phyloP scores from a whole-genome alignment of 2,113 vertebrate genomes.

The Paramormyrops kingsleyae region DNA sequence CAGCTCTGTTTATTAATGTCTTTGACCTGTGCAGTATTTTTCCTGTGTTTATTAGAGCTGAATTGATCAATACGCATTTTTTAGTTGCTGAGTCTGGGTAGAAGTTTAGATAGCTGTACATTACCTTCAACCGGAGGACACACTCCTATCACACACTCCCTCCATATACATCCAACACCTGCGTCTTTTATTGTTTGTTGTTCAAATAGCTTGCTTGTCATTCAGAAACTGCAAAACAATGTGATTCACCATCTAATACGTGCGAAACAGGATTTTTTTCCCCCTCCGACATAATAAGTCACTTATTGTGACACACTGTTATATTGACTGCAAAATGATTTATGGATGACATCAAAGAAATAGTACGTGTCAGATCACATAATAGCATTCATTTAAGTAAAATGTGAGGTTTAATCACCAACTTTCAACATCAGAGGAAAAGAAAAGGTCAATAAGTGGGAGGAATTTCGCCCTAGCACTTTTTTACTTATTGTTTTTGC shows the following conservation, averaged over 20 bases:
- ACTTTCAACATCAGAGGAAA: not conserved
- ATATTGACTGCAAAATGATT: slow-evolving; percentile 6
- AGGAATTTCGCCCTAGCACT: not conserved
- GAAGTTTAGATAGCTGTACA: not conserved
- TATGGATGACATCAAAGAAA: not conserved
- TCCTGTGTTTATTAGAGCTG: not conserved
- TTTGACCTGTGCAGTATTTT: not conserved
- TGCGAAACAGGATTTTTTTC: not conserved
- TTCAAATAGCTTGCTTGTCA: not conserved
- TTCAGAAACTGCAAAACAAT: not conserved
- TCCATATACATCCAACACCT: not conserved
- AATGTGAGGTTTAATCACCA: not conserved
- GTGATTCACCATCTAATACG: not conserved
- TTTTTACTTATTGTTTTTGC: not conserved
- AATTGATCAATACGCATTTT: not conserved
- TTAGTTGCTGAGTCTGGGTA: not conserved
- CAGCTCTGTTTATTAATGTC: not conserved
- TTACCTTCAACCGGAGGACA: not conserved
- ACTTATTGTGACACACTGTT: not conserved
- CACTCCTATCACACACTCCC: not conserved
- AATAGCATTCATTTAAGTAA: not conserved
- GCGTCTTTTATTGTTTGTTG: not conserved
- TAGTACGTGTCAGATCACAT: not conserved
- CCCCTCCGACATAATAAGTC: not conserved
- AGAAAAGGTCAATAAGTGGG: not conserved